Base-by-base conservation (phyloP, 2,888 invertebrate genomes). In the Cylloceria caligata region DNA sequence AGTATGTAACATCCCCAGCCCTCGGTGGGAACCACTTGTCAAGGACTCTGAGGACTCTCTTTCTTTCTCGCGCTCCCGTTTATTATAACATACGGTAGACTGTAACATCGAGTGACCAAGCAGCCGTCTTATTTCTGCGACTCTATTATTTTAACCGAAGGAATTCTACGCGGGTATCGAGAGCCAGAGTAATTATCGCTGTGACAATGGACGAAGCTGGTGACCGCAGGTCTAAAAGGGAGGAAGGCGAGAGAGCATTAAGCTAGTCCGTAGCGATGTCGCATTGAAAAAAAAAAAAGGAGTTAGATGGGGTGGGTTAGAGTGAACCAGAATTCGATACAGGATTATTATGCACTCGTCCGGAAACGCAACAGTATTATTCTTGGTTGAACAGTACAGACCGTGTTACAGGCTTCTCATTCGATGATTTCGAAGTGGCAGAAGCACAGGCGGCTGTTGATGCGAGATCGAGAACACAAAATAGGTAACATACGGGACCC, bases 11-110 rank as follows among this genome's bases (percentile, higher is more conserved):
- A 82, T 86, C 86, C 86, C 64, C 71, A 81, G 86, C 84, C 83
- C 87, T 83, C 87, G 91, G 91, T 92, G 92, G 92, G 92, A 92
- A 92, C 91, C 89, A 92, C 91, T 92, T 90, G 92, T 91, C 90
- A 87, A 87, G 86, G 87, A 84, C 77, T 84, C 79, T 79, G 80
- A 74, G 83, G 81, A 68, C 72, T 77, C 79, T 79, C 72, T 57
- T 67, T 73, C 64, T 71, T 39, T 80, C 76, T 84, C 83, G 72
- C 81, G 67, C 52, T 81, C 55, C 65, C 30, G 27, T 71, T 36
- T 49, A 39, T 52, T 34, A 16, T 19, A 11, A 47, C 19, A n/a
- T 24, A 71, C 13, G 27, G 34, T 47, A 55, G 55, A 34, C 47
- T 42, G 65, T 30, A 55, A 27, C 52, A 74, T 81, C 45, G 52